phyloP scores from a whole-genome alignment of 2,113 vertebrate species.

The Ascaphus truei region DNA sequence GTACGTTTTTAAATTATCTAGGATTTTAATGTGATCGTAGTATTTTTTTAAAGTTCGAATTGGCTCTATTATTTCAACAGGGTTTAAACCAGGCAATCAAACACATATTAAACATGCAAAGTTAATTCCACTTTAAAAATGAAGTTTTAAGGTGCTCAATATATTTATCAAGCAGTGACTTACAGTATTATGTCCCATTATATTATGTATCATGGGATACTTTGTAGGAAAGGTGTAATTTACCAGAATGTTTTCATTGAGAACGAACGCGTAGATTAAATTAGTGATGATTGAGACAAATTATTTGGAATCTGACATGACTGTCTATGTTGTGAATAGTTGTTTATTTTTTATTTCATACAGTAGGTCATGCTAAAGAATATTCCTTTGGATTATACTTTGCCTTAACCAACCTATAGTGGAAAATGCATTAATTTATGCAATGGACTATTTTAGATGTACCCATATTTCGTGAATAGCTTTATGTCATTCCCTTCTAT shows the following conservation, averaged over 20 bases:
- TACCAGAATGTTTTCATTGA: not conserved
- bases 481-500: not conserved
- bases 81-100: not conserved
- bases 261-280: not conserved
- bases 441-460: not conserved
- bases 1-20: conserved; percentile 21
- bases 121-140: not conserved
- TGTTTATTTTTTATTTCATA: not conserved
- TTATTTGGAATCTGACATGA: not conserved
- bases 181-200: not conserved
- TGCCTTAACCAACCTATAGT: not conserved
- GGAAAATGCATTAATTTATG: not conserved
- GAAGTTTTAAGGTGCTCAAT: not conserved
- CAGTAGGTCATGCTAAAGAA: no score
- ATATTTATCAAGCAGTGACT: not conserved
- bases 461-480: not conserved
- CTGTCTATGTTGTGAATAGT: not conserved
- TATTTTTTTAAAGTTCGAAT: conserved; percentile 3
- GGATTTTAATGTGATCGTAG: not conserved
- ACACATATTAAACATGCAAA: not conserved
- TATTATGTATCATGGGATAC: not conserved
- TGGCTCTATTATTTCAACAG: conserved; percentile 5
- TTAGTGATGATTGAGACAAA: not conserved
- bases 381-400: not conserved
- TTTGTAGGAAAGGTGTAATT: not conserved